Conservation (phyloP, 2,113 vertebrate species). For the Sitta europaea region DNA sequence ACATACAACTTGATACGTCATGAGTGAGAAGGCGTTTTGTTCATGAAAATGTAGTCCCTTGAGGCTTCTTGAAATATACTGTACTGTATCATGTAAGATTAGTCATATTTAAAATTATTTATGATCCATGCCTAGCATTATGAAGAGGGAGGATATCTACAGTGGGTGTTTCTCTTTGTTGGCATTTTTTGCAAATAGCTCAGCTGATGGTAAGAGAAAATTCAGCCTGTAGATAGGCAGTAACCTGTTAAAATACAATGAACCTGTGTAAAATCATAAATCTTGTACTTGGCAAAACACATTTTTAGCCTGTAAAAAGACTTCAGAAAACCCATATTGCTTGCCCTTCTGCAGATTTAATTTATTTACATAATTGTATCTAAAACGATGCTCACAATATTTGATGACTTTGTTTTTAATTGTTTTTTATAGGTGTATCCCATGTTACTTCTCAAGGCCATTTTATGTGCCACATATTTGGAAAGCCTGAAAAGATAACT, state of each 20-base stretch:
- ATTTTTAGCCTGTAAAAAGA: background rate
- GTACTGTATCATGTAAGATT: background rate
- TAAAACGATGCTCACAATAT: background rate
- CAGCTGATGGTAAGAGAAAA: background rate
- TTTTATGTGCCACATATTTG: background rate
- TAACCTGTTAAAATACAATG: background rate
- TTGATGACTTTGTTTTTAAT: background rate
- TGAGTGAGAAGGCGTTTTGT: background rate
- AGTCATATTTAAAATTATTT: conserved; percentile 11
- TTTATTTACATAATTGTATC: background rate
- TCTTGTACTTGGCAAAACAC: background rate
- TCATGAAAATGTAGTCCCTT: background rate
- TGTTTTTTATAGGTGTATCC: background rate
- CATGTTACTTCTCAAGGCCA: conserved; percentile 16
- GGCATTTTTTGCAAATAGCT: background rate
- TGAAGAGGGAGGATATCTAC: background rate
- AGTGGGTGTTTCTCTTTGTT: background rate
- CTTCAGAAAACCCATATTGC: background rate
- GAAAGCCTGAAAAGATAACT: conserved; percentile 35
- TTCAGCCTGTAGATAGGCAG: background rate
- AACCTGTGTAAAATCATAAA: background rate
- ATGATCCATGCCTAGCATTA: background rate
- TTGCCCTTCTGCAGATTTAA: background rate
- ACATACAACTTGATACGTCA: background rate
- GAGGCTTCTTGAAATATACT: background rate